Conservation (phyloP, 2,797 vertebrate genomes). For the Pseudomugil gertrudae region DNA sequence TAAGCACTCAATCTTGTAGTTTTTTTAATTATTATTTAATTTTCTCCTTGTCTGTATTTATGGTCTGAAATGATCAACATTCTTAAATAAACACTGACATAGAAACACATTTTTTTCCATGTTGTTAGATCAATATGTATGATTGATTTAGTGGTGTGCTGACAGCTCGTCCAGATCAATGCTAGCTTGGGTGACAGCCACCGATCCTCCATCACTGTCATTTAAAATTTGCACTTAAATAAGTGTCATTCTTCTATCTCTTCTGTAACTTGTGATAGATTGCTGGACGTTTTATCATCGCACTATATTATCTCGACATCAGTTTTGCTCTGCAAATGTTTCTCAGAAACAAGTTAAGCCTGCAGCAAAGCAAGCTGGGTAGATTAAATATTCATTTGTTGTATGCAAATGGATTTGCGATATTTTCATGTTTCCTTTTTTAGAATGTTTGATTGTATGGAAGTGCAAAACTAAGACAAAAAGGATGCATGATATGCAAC, state of each 20-base stretch:
- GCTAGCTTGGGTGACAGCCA: conserved; percentile 61
- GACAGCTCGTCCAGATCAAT: conserved; percentile 77
- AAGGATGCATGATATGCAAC: no score
- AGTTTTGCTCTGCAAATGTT: conserved; percentile 4
- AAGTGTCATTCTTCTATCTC: conserved; percentile 45
- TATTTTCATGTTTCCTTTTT: neutral
- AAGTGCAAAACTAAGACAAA: neutral
- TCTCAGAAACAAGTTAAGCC: neutral
- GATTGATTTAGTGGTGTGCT: conserved; percentile 71
- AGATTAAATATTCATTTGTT: conserved; percentile 15
- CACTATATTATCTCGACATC: conserved; percentile 24
- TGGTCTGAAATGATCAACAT: conserved; percentile 37
- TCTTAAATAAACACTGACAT: conserved; percentile 16
- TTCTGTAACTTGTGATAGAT: conserved; percentile 47
- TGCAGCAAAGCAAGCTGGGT: neutral
- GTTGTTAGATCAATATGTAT: conserved; percentile 67
- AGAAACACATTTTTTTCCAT: conserved; percentile 31
- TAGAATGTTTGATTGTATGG: neutral
- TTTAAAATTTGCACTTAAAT: conserved; percentile 44
- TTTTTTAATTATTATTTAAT: no score
- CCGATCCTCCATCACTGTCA: conserved; percentile 67
- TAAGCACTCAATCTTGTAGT: no score
- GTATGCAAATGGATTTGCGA: neutral
- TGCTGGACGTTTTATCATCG: conserved; percentile 28
- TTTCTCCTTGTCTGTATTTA: conserved; percentile 45